These are phyloP conservation scores for Deilephila porcellus DNA, from an alignment of 2,888 invertebrate genomes.

Conservation along the genomic window DNA sequence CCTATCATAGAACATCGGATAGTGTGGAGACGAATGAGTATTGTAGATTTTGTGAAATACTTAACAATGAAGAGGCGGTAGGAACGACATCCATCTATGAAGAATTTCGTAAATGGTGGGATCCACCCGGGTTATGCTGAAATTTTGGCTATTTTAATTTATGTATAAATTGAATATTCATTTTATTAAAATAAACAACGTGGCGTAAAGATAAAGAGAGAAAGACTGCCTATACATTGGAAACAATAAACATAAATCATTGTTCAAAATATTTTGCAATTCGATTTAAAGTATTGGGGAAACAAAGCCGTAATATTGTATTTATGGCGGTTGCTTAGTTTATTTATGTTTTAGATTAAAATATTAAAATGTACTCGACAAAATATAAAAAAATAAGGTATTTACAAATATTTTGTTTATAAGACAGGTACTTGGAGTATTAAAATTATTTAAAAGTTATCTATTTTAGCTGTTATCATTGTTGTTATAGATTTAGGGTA, in stretches of 20 bases:
- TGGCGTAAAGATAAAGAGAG: neutral
- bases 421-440: no score
- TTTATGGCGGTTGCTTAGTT: neutral
- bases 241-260: no score
- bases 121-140: slow-evolving; percentile 48
- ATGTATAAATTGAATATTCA: neutral
- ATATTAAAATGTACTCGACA: neutral
- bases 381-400: no score
- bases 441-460: no score
- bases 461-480: no score
- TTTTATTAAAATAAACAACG: neutral
- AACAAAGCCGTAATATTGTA: slow-evolving; percentile 1
- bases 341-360: neutral
- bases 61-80: slow-evolving; percentile 60
- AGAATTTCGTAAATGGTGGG: slow-evolving; percentile 69
- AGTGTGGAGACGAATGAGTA: slow-evolving; percentile 67
- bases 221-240: no score
- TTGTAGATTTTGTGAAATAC: slow-evolving; percentile 66
- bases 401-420: no score
- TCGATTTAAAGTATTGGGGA: neutral
- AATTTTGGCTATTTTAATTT: slow-evolving; percentile 35
- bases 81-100: slow-evolving; percentile 52
- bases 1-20: slow-evolving; percentile 56
- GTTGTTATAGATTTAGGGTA: no score
- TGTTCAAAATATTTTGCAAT: no score